phyloP scores from a whole-genome alignment of 2,797 vertebrate genomes.

The Meriones psammophilus region DNA sequence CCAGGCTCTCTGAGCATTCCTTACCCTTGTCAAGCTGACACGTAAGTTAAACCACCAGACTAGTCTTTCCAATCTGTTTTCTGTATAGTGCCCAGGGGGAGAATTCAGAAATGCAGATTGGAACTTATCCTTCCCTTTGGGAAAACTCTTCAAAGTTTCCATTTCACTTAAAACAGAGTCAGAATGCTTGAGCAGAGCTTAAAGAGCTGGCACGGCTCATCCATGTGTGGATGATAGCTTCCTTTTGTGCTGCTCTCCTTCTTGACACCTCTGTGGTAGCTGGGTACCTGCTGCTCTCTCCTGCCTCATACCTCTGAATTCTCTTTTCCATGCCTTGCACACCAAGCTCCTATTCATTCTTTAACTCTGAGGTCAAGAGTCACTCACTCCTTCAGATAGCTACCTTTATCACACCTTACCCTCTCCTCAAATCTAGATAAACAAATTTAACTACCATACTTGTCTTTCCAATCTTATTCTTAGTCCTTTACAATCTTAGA shows the following conservation, averaged over 20 bases:
- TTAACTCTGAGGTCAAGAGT: not conserved
- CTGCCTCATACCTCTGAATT: not conserved
- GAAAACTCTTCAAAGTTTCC: conserved; percentile 3
- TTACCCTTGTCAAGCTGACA: not conserved
- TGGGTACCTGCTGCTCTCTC: no score
- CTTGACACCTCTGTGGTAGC: not conserved
- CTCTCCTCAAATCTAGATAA: not conserved
- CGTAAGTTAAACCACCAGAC: not conserved
- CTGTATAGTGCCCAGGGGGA: not conserved
- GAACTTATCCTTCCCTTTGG: not conserved
- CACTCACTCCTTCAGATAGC: not conserved
- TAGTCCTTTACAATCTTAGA: not conserved
- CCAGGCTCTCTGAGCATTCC: not conserved
- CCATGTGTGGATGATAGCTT: not conserved
- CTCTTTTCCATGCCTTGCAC: not conserved
- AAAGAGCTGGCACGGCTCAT: not conserved
- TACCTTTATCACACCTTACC: no score
- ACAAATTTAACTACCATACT: not conserved
- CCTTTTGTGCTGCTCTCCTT: no score
- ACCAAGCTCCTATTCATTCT: not conserved
- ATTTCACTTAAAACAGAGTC: not conserved
- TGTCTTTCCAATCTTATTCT: not conserved
- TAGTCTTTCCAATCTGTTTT: not conserved
- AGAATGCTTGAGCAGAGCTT: not conserved
- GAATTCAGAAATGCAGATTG: not conserved